Evolutionary conservation across 2,113 vertebrate species (phyloP), one percentile per base, ranked within the genome.

Genomic region (Tringa solitaria): DNA sequence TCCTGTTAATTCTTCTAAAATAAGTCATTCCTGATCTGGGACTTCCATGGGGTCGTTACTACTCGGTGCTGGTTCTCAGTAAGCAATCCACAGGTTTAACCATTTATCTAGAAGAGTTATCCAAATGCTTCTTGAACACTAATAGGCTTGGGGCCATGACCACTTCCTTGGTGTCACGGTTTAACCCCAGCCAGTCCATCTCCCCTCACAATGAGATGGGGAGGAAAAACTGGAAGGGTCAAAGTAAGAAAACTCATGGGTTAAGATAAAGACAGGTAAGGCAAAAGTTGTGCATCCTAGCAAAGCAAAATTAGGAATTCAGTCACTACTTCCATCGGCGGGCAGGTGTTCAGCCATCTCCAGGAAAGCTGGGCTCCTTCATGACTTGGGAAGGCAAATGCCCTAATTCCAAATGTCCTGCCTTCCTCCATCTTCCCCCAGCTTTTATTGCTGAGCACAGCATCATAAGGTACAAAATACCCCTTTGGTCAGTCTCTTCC

Each of bases 401-500:
- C 9, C 14, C 51, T 14, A 9, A 46, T 51, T 46, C 8, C 1
- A 2, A 81, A 67, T 0, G 2, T 13, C 18, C 4, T 35, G 9
- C 21, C 14, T 60, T 46, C 21, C 21, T 45, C 0, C 11, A 32
- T 12, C 23, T 75, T 64, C 23, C 35, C 12, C 18, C 45, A 37
- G 45, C 32, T 60, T 39, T 20, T 14, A 5, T 12, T 30, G 15
- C 45, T n/a, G 14, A 81, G 37, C 19, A 46, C 3, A 6, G 26
- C 5, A 0, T 9, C 37, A 15, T 8, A 45, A 3, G 5, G 23
- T 16, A 5, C 22, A 24, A 6, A 0, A 17, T 8, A 61, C 2
- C 22, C 63, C 46, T 33, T 10, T 12, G 30, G 53, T 30, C 53
- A 61, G 9, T 46, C 23, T 21, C n/a, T 43, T 64, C 48, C 30